Conservation (phyloP, 2,113 vertebrate genomes). For the Tenebrosternarchus preto region DNA sequence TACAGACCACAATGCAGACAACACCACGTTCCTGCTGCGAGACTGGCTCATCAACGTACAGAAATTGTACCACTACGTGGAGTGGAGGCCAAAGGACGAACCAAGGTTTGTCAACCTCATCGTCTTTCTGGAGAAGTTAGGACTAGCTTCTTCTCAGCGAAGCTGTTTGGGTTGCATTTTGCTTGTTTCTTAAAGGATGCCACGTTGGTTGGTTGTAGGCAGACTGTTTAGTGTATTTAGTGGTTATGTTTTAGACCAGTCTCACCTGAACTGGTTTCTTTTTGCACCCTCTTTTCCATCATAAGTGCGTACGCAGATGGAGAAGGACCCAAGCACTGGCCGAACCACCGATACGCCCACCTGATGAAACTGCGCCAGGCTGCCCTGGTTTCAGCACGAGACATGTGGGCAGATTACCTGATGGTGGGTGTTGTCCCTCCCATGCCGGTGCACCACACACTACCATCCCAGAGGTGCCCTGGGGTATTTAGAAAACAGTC, state of each 20-base stretch:
- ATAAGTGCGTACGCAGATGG: conserved; percentile 76
- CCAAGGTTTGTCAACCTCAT: conserved; percentile 73
- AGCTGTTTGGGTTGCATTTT: background rate
- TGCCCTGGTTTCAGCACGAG: conserved; percentile 81
- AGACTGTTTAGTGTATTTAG: no score
- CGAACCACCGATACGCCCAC: conserved; percentile 81
- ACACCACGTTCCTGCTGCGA: conserved; percentile 80
- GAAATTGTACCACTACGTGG: conserved; percentile 85
- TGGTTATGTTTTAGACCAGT: background rate
- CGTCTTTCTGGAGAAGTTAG: background rate
- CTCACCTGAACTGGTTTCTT: background rate
- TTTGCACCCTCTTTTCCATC: conserved; percentile 33
- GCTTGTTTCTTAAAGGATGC: no score
- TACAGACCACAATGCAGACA: conserved; percentile 88
- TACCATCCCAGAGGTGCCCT: no score
- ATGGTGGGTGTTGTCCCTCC: conserved; percentile 74
- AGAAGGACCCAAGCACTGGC: conserved; percentile 87
- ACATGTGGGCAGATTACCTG: conserved; percentile 90
- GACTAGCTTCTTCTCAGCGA: background rate
- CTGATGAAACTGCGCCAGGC: conserved; percentile 90
- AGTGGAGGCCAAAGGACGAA: conserved; percentile 86
- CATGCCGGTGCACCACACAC: background rate
- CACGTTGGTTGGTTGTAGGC: no score
- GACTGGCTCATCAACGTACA: conserved; percentile 87
- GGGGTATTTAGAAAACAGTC: background rate